Evolutionary conservation across 2,888 invertebrate species (phyloP).

Genomic region (Pardosa pseudoannulata): DNA sequence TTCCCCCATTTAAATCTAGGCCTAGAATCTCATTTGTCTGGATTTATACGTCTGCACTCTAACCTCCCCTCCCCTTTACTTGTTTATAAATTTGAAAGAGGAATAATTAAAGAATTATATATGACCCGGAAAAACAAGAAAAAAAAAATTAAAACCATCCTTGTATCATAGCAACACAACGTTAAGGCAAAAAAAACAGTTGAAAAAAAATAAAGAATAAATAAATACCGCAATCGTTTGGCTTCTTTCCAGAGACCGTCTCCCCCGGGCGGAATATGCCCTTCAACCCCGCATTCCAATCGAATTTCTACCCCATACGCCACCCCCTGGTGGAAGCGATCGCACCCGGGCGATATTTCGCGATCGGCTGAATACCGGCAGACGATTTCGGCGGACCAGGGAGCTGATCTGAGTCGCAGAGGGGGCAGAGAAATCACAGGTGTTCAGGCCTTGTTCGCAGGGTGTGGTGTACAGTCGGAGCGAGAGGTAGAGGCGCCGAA

Average conservation of each 20-base stretch:
- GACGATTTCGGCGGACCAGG: not conserved
- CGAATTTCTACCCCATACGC: not conserved
- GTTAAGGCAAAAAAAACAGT: not conserved
- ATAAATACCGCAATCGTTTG: not conserved
- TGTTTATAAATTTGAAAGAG: no score
- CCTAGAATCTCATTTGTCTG: no score
- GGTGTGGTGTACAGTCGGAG: constrained; percentile 3
- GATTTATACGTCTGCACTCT: no score
- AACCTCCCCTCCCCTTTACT: no score
- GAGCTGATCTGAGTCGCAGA: not conserved
- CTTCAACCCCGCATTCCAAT: not conserved
- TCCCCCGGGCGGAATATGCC: not conserved
- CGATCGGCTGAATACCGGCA: not conserved
- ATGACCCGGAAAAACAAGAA: not conserved
- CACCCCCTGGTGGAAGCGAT: not conserved
- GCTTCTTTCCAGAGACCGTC: not conserved
- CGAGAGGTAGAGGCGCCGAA: constrained; percentile 9
- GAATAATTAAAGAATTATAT: not conserved
- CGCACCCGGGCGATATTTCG: not conserved
- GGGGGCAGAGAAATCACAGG: not conserved
- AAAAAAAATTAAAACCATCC: not conserved
- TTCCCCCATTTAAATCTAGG: no score
- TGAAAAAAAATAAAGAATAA: not conserved
- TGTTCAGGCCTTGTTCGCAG: not conserved
- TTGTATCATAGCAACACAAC: not conserved